Evolutionary conservation across 2,888 invertebrate species (phyloP).

Genomic region (Agrotis segetum): DNA sequence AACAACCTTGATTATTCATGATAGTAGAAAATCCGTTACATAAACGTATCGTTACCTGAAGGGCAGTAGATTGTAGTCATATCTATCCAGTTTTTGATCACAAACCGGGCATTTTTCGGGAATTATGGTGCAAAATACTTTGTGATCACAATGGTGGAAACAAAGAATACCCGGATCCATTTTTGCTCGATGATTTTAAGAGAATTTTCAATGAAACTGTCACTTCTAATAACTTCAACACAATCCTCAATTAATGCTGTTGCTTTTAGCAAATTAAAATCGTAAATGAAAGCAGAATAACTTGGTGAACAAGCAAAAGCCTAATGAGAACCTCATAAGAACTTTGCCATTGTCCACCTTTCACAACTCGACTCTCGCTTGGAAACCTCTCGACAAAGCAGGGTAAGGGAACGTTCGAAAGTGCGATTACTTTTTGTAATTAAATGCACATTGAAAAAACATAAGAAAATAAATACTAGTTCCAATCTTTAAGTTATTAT

Average conservation of each 20-base stretch:
- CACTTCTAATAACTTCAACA: conserved; percentile 55
- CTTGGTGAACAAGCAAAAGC: conserved; percentile 77
- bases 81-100: conserved; percentile 89
- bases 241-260: conserved; percentile 58
- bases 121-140: conserved; percentile 95
- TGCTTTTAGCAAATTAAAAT: conserved; percentile 68
- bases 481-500: background rate
- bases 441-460: background rate
- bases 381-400: conserved; percentile 45
- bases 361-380: conserved; percentile 69
- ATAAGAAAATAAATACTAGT: background rate
- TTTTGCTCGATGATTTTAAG: conserved; percentile 70
- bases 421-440: background rate
- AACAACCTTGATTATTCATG: conserved; percentile 72
- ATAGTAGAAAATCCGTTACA: conserved; percentile 37
- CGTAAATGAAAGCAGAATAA: conserved; percentile 67
- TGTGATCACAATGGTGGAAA: conserved; percentile 96
- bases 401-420: conserved; percentile 44
- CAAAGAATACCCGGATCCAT: conserved; percentile 96
- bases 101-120: conserved; percentile 96
- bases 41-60: conserved; percentile 91
- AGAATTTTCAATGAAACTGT: conserved; percentile 77
- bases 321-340: conserved; percentile 72
- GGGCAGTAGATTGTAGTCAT: conserved; percentile 93
- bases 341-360: conserved; percentile 75